These are phyloP conservation scores for Vultur gryphus DNA, from an alignment of 2,797 vertebrate genomes.

Conservation along the genomic window DNA sequence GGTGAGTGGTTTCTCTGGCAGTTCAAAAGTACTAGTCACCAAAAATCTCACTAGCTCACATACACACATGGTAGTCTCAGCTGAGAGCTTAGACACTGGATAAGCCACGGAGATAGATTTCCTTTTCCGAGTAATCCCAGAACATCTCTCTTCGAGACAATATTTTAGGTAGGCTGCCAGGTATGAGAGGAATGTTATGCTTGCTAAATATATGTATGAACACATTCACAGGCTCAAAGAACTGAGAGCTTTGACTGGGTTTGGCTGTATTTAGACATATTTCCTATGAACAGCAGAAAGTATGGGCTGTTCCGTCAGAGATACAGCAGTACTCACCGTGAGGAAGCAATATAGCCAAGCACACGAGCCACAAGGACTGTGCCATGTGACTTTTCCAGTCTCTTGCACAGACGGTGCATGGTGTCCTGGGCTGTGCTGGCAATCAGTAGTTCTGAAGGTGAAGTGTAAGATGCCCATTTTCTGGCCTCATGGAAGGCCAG, in stretches of 20 bases:
- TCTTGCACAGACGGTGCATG: conserved; percentile 66
- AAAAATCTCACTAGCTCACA: background rate
- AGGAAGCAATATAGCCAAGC: conserved; percentile 78
- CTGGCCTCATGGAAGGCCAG: conserved; percentile 75
- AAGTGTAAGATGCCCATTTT: conserved; percentile 76
- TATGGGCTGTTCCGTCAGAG: background rate
- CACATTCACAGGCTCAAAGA: background rate
- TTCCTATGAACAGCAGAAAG: background rate
- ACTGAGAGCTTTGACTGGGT: background rate
- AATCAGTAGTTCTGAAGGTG: conserved; percentile 32
- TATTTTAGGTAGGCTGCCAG: background rate
- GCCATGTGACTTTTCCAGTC: conserved; percentile 79
- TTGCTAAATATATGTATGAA: background rate
- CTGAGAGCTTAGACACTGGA: background rate
- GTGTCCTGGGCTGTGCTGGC: conserved; percentile 68
- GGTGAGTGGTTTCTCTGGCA: background rate
- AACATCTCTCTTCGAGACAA: background rate
- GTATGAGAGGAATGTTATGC: background rate
- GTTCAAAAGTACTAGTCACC: background rate
- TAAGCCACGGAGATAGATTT: background rate
- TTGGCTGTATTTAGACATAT: background rate
- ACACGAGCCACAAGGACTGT: conserved; percentile 70
- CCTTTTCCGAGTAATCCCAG: background rate
- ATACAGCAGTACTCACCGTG: conserved; percentile 64
- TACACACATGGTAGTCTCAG: background rate